Base-by-base conservation (phyloP, 2,113 vertebrate species). In the Eolophus roseicapilla region DNA sequence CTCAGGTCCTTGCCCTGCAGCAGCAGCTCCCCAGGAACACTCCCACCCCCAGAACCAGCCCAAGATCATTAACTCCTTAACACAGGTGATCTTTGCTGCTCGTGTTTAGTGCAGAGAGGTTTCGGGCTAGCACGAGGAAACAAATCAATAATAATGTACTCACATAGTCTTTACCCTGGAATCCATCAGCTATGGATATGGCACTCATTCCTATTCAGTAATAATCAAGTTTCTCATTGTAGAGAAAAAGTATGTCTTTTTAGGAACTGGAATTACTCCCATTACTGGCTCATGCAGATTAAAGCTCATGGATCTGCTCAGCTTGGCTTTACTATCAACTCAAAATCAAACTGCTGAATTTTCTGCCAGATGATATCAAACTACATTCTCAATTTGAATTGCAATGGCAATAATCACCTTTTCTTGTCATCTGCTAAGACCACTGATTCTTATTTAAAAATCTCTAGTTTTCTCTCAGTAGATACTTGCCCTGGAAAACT, bases 401-500 rank as follows among this genome's bases (percentile, higher is more conserved):
- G 50, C 53, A 63, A 82, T 80, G 69, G 47, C 59, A 84, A 23
- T 8, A 77, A 62, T 9, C 70, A 44, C 50, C 55, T 74, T 82
- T n/a, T 31, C 57, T n/a, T 62, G 44, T 50, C 67, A 69, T 39
- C 68, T 64, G 50, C 60, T 43, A n/a, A 53, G 39, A 52, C 35
- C 69, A 63, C 4, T 16, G 31, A n/a, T 52, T 77, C 41, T 21
- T 37, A 29, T 31, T 77, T 24, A 23, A 67, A 39, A 62, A 80
- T 0, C 20, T 4, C 68, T 59, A 33, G 16, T 9, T 75, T 35
- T 73, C 86, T 86, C 77, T 81, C 84, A 31, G 59, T 35, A 68
- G 65, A 74, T 91, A 68, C 88, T 95, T 86, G 47, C 67, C 90
- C 71, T 87, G 83, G 47, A 82, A 74, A 89, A 88, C 77, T 82